Conservation (phyloP, 2,113 vertebrate species). For the Cyanoliseus patagonus region DNA sequence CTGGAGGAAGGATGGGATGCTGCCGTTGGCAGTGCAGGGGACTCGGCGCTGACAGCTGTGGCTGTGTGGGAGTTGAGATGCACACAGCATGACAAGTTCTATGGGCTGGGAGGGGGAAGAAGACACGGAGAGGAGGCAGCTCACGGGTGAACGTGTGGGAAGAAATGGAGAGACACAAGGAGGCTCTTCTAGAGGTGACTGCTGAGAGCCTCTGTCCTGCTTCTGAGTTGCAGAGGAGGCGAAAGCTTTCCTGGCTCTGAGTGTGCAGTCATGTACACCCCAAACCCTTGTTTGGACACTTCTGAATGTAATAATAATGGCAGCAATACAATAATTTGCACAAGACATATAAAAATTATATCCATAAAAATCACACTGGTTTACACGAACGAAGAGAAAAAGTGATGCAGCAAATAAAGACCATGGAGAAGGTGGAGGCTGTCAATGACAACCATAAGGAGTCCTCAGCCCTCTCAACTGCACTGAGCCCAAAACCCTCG, state of each 20-base stretch:
- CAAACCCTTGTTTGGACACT: neutral
- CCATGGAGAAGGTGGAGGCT: neutral
- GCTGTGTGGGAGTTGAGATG: neutral
- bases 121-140: neutral
- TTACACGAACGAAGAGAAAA: neutral
- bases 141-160: neutral
- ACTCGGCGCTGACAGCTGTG: neutral
- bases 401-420: neutral
- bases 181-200: neutral
- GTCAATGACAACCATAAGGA: neutral
- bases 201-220: neutral
- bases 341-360: neutral
- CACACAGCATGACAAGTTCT: neutral
- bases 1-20: fast-evolving
- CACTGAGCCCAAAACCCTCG: neutral
- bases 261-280: fast-evolving
- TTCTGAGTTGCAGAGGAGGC: neutral
- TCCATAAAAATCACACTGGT: neutral
- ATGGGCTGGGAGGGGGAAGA: neutral
- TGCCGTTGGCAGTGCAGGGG: neutral
- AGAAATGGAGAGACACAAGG: neutral
- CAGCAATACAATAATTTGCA: neutral
- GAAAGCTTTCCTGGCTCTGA: neutral
- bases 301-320: neutral
- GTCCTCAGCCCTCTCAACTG: neutral